Base-by-base conservation (phyloP, 2,888 invertebrate species). In the Caenorhabditis afra region DNA sequence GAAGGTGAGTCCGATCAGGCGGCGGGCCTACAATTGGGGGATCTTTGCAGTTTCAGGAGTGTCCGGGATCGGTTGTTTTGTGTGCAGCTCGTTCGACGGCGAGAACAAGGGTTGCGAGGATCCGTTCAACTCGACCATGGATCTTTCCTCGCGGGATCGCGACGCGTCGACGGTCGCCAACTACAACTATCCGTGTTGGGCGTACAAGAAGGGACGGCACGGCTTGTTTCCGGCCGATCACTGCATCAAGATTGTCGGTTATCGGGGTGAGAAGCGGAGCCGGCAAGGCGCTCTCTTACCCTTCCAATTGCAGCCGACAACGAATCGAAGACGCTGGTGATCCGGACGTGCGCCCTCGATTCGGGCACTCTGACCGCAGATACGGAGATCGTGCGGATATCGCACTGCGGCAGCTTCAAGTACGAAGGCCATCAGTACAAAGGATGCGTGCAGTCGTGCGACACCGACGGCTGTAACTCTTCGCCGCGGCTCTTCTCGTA, bases 141-240 rank as follows among this genome's bases (percentile, higher is more conserved):
- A 79, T 57, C 61, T 74, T 4, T 76, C 64, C 55, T 79, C 74
- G 39, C 53, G 73, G 76, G 82, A 81, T 70, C 73, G 81, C 16
- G 81, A 81, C 29, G 68, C 79, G 10, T 75, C 80, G 39, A 41
- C 79, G 14, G 74, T 84, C 23, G 79, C 81, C 76, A 82, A 84
- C 91, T 92, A 95, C 86, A 95, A 96, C 91, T 93, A 95, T 2
- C 96, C 96, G 2, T 98, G 98, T 91, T 94, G 95, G 94, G 96
- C 96, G 0, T 96, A 96, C 0, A 93, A 96, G 84, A 97, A 96
- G 91, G 95, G 95, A 0, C 92, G 97, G 39, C 94, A 95, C 89
- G 98, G 97, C 0, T 92, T 96, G 11, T 98, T 97, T 92, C 98
- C 97, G 0, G 97, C 97, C 18, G 97, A 97, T 0, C 95, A 96